Evolutionary conservation across 1,140 invertebrate genomes (phyloP).

Genomic region (Danaus plexippus): DNA sequence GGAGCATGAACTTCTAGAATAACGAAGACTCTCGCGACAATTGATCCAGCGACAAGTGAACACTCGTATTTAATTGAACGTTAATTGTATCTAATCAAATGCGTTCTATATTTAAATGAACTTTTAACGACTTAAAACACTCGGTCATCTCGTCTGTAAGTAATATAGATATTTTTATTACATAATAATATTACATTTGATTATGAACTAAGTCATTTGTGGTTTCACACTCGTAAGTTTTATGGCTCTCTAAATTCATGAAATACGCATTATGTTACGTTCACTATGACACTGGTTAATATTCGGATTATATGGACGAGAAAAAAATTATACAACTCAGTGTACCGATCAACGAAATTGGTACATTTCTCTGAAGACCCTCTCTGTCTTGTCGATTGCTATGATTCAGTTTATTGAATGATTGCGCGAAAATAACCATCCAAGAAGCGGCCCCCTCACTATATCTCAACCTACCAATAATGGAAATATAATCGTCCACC

Average conservation of each 20-base stretch:
- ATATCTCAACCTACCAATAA: constrained; percentile 22
- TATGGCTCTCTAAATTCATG: constrained; percentile 1
- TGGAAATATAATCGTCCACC: constrained; percentile 42
- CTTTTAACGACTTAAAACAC: constrained; percentile 52
- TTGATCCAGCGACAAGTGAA: constrained; percentile 53
- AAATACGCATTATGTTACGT: neutral
- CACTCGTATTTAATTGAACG: constrained; percentile 59
- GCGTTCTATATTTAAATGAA: constrained; percentile 71
- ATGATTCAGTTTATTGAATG: constrained; percentile 68
- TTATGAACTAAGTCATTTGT: constrained; percentile 5
- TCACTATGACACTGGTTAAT: neutral
- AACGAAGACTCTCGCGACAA: constrained; percentile 50
- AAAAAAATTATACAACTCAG: constrained; percentile 7
- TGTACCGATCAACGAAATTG: constrained; percentile 38
- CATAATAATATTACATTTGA: neutral
- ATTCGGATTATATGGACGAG: neutral
- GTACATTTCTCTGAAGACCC: constrained; percentile 57
- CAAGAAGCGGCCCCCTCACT: constrained; percentile 49
- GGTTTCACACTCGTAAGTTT: constrained; percentile 1
- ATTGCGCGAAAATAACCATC: constrained; percentile 66
- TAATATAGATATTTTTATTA: constrained; percentile 11
- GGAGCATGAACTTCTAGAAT: constrained; percentile 40
- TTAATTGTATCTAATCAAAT: constrained; percentile 71
- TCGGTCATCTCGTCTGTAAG: constrained; percentile 14
- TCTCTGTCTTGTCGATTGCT: constrained; percentile 60